Base-by-base conservation (phyloP, 2,797 vertebrate genomes). In the Cryptoprocta ferox region DNA sequence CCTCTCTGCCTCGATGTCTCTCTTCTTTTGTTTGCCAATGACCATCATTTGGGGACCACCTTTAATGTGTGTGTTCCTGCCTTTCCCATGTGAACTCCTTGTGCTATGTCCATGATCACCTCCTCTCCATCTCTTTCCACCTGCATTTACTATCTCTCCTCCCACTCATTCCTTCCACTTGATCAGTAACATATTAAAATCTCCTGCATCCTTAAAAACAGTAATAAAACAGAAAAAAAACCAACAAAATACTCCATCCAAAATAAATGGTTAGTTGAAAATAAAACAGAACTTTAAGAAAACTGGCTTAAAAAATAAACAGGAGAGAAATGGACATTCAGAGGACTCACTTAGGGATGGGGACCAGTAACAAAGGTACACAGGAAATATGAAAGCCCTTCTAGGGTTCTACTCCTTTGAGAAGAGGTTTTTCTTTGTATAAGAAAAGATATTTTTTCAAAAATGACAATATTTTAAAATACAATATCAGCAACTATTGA, bases 401-500 rank as follows among this genome's bases (percentile, higher is more conserved):
- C 39, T 50, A 19, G 56, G 65, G 37, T 30, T 21, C 56, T 84
- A 32, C 50, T 96, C 48, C 45, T 71, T 89, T 78, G 39, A 39
- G 35, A 87, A 94, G 16, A 59, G n/a, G 39, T 65, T 88, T 21
- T 91, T 18, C 61, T 93, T 87, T 28, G 61, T 13, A 24, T 45
- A 5, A 63, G 61, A 87, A 85, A 92, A 97, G 1, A 53, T 30
- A 56, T 32, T 13, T 70, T 91, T 89, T 87, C 84, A 66, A 45
- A 42, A 89, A 94, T 48, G 39, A 81, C 50, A 87, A 15, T 73
- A 73, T 92, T 82, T 97, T 91, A 3, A 92, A 96, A 73, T 73
- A 35, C 11, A 75, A 19, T 82, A 30, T 93, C 24, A 90, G 32
- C 16, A 81, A 73, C 15, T 59, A 15, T 82, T 6, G 59, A 61